Percentiles rank a stretch among this genome's conserved stretches.
phyloP scores from a whole-genome alignment of 2,888 invertebrate species.

The Asteroscopus sphinx region DNA sequence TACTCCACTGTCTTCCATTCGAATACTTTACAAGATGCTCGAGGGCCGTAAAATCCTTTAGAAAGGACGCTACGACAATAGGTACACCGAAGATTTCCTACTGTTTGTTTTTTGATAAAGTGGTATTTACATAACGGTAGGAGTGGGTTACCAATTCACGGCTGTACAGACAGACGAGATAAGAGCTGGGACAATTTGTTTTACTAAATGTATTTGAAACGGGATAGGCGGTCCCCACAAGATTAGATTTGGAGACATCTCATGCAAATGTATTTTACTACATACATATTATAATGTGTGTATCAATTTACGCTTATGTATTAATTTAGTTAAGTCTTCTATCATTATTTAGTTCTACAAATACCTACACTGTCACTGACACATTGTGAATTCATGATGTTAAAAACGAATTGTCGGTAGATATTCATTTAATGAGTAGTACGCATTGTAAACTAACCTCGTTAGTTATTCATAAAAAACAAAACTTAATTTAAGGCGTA shows the following conservation, averaged over 20 bases:
- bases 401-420: no score
- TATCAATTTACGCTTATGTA: constrained; percentile 11
- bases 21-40: constrained; percentile 73
- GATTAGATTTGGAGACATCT: constrained; percentile 26
- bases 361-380: background rate
- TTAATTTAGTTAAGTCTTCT: constrained; percentile 3
- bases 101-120: constrained; percentile 44
- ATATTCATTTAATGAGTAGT: background rate
- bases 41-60: constrained; percentile 61
- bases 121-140: constrained; percentile 30
- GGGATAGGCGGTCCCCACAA: constrained; percentile 15
- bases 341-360: background rate
- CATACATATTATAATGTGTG: background rate
- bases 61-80: constrained; percentile 40
- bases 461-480: constrained; percentile 31
- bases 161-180: constrained; percentile 17
- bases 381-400: background rate
- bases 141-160: constrained; percentile 42
- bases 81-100: constrained; percentile 40
- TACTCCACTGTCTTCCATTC: constrained; percentile 75
- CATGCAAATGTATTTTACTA: constrained; percentile 26
- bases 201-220: constrained; percentile 25
- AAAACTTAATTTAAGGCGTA: constrained; percentile 33
- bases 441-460: constrained; percentile 11
- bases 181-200: constrained; percentile 37